Evolutionary conservation across 2,113 vertebrate genomes (phyloP).

Genomic region (Turdus rufiventris): DNA sequence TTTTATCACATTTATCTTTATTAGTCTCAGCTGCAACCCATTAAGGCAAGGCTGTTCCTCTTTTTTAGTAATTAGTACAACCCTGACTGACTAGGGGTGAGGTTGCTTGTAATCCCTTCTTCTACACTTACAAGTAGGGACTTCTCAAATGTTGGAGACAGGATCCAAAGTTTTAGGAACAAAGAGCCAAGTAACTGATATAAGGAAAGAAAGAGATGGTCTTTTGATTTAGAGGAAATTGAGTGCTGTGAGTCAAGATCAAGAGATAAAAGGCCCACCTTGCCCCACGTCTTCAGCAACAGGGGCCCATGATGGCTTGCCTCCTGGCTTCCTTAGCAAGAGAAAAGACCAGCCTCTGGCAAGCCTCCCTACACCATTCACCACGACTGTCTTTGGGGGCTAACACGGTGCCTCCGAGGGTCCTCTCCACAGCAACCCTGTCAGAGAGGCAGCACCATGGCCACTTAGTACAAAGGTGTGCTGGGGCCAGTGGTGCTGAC

Average conservation of each 20-base stretch:
- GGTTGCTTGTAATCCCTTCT: too few species aligned
- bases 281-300: not conserved
- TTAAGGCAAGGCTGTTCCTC: too few species aligned
- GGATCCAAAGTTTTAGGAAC: not conserved
- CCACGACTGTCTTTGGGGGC: fast-evolving
- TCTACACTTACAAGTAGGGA: not conserved
- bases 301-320: not conserved
- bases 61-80: too few species aligned
- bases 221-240: not conserved
- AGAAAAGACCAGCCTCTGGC: not conserved
- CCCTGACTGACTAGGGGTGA: too few species aligned
- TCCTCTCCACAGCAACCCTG: not conserved
- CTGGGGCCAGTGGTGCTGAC: not conserved
- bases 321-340: not conserved
- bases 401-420: fast-evolving
- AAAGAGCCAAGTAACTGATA: not conserved
- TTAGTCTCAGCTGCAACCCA: too few species aligned
- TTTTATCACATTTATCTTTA: too few species aligned
- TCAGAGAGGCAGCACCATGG: not conserved
- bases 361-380: not conserved
- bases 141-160: not conserved
- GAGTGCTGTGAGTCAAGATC: not conserved
- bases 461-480: not conserved
- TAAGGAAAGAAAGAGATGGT: not conserved
- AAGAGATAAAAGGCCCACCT: not conserved